Evolutionary conservation across 2,888 invertebrate species (phyloP), one percentile per base, ranked within the genome.

Genomic region (Invenusta paracnida): DNA sequence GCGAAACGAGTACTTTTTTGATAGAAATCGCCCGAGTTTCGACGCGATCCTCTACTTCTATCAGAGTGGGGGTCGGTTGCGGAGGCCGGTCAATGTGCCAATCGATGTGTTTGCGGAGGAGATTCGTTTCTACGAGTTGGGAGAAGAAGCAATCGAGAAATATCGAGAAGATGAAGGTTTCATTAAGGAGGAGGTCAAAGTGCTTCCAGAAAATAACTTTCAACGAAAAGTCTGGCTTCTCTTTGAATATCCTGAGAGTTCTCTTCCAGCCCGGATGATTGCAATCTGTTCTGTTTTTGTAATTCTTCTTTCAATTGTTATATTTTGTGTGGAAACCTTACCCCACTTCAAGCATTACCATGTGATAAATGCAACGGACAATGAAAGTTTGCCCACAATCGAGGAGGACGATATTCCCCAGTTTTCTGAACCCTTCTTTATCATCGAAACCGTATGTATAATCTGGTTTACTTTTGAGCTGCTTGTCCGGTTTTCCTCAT

Each of bases 1-100:
- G 90, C 91, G 97, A 93, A 97, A 98, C 94, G 98, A 98, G 93
- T 98, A 98, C 93, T 98, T 98, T 94, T 98, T 98, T 94, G 98
- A 98, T 93, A 94, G 98, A 92, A 98, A 98, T 94, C 94, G 98
- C 92, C 97, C 97, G 91, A 96, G 96, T 92, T 98, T 98, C 94
- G 98, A 98, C 94, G 98, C 98, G 92, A 98, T 98, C 93, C 94
- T 98, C 91, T 98, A 98, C 93, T 98, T 97, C 93, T 98, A 98
- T 93, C 98, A 98, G 93, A 91, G 90, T 89, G 91, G 98, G 90
- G 98, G 98, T 90, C 94, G 98, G 91, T 94, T 98, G 90, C 94
- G 98, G 91, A 94, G 98, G 92, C 98, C 98, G 90, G 97, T 97
- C 92, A 98, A 98, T 93, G 98, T 98, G 91, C 98, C 98, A 90